phyloP scores from a whole-genome alignment of 2,888 invertebrate genomes.

The Dilophus febrilis region DNA sequence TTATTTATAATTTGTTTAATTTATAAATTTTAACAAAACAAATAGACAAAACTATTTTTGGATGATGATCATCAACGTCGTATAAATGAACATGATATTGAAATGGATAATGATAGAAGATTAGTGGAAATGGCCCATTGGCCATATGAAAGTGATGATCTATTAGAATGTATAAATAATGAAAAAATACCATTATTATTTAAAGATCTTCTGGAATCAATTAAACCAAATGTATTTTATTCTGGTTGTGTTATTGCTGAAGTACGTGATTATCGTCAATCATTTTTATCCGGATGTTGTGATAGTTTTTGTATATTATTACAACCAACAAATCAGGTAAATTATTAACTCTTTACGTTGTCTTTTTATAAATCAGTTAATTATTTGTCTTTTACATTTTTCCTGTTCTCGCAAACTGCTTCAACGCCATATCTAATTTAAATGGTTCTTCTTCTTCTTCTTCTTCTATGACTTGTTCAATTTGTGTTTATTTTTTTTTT shows the following conservation, averaged over 20 bases:
- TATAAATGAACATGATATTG: conserved; percentile 3
- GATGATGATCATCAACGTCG: conserved; percentile 20
- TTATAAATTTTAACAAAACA: no score
- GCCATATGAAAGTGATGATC: conserved; percentile 80
- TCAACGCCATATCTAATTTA: no score
- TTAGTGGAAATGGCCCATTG: conserved; percentile 60
- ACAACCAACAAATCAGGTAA: conserved; percentile 65
- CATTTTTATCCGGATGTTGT: conserved; percentile 57
- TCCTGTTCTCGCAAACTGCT: no score
- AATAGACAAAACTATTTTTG: no score
- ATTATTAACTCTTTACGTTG: no score
- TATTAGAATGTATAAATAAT: conserved; percentile 75
- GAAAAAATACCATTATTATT: conserved; percentile 80
- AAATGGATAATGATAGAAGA: conserved; percentile 35
- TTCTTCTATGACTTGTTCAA: no score
- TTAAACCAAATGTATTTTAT: conserved; percentile 74
- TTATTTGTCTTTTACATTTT: no score
- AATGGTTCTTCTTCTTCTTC: no score
- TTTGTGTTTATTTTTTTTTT: no score
- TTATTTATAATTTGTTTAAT: no score
- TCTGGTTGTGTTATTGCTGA: conserved; percentile 84
- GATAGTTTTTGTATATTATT: conserved; percentile 76
- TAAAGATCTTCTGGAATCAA: conserved; percentile 65
- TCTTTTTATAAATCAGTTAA: no score
- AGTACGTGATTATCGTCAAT: conserved; percentile 74